Evolutionary conservation across 2,797 vertebrate species (phyloP).

Genomic region (Forpus xanthops): DNA sequence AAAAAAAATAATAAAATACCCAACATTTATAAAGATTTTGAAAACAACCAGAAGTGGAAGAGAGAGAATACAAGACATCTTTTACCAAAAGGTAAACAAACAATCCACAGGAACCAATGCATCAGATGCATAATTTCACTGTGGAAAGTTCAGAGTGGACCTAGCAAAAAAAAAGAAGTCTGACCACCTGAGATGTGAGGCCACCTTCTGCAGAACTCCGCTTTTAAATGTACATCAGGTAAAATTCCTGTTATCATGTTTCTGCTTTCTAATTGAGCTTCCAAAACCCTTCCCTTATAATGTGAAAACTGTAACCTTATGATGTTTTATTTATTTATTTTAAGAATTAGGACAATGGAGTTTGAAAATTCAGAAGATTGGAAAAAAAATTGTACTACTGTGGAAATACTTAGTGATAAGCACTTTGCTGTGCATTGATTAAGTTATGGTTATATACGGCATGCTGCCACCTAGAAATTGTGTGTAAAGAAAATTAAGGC

Average conservation of each 20-base stretch:
- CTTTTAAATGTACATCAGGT: not conserved
- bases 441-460: not conserved
- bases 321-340: not conserved
- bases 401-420: not conserved
- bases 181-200: not conserved
- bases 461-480: not conserved
- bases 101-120: not conserved
- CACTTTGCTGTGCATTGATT: not conserved
- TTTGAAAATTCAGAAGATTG: not conserved
- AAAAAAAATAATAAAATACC: not conserved
- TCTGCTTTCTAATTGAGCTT: not conserved
- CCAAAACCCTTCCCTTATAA: not conserved
- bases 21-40: not conserved
- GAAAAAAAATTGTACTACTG: not conserved
- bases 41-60: not conserved
- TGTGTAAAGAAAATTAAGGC: not conserved
- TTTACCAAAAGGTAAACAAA: not conserved
- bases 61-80: not conserved
- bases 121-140: constrained; percentile 28
- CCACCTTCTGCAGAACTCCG: not conserved
- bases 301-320: not conserved
- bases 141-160: not conserved
- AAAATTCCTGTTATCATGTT: not conserved
- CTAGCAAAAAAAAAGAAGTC: not conserved
- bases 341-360: not conserved